Base-by-base conservation (phyloP, 2,113 vertebrate genomes). In the Caranx ignobilis region DNA sequence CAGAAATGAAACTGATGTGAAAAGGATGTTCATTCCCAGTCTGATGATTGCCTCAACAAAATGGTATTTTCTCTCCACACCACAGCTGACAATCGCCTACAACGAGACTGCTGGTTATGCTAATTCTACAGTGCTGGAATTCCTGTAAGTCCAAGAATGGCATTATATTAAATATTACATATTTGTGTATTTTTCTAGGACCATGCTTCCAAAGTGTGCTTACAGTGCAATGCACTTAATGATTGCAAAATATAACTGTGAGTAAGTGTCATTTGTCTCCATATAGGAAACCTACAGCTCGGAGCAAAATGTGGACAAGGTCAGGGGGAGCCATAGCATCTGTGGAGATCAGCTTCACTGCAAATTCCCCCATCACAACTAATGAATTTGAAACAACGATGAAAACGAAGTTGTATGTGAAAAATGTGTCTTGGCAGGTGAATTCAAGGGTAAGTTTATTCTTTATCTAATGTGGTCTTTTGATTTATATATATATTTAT, bases 61-160 rank as follows among this genome's bases (percentile, higher is more conserved):
- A 52, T 35, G 0, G 0, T 52, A 5, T 79, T 57, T 78, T 57
- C 4, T 76, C 67, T 76, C 6, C 9, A 41, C 79, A 76, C 55
- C 16, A 78, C 78, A 94, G 93, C 1, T 94, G 2, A 0, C 0
- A 0, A n/a, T n/a, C n/a, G n/a, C 0, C 21, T 87, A 84, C 6
- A 0, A 0, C 0, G 0, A 0, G 0, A 0, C 0, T 0, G 6
- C 0, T 0, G 57, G 6, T 47, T 89, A 71, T 57, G 1, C 12
- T 43, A 0, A 0, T 0, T 77, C 82, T 26, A 63, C 0, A 43
- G 89, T 94, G 43, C 37, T 86, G 60, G 0, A 85, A 52, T 31
- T 94, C 35, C 0, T 0, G 94, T 94, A 75, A 84, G 90, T 79
- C 5, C 13, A 3, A 39, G 9, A n/a, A 13, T 54, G 15, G 26